Percentiles rank a stretch among this genome's conserved stretches.
These are phyloP conservation scores for Microplitis mediator DNA, from an alignment of 1,140 invertebrate species.

Conservation along the genomic window DNA sequence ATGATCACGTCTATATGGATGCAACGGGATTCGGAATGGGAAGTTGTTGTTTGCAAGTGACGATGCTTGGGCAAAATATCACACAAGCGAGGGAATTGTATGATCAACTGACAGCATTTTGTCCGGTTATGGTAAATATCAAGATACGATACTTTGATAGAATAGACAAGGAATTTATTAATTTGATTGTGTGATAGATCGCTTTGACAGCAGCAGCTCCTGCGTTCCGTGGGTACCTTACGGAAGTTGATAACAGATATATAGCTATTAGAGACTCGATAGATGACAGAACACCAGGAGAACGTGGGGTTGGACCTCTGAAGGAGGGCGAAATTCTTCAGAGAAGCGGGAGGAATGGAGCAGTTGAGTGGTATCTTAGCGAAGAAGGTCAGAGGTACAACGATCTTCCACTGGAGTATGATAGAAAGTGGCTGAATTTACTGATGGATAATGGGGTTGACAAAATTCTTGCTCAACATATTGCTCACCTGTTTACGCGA, in stretches of 20 bases:
- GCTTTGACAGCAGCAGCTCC: conserved; percentile 96
- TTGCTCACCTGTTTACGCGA: conserved; percentile 97
- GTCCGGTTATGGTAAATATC: conserved; percentile 89
- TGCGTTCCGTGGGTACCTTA: conserved; percentile 88
- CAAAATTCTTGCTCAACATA: conserved; percentile 87
- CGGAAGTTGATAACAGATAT: conserved; percentile 97
- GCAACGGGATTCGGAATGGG: conserved; percentile 99
- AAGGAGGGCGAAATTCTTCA: conserved; percentile 83
- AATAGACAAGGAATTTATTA: conserved; percentile 5
- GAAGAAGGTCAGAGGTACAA: conserved; percentile 86
- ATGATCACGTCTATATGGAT: conserved; percentile 95
- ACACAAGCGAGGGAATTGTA: conserved; percentile 94
- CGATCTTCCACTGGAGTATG: conserved; percentile 88
- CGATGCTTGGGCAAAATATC: conserved; percentile 97
- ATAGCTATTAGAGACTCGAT: conserved; percentile 93
- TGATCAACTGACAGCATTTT: conserved; percentile 95
- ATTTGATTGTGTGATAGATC: conserved; percentile 12
- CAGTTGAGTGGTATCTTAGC: conserved; percentile 96
- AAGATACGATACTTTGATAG: conserved; percentile 6
- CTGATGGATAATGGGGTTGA: conserved; percentile 88
- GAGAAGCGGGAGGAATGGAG: conserved; percentile 95
- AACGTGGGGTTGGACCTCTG: conserved; percentile 83
- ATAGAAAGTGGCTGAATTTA: conserved; percentile 80
- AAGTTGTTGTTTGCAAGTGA: conserved; percentile 94
- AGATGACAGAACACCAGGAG: conserved; percentile 83